Conservation (phyloP, 1,140 invertebrate genomes). For the Polypedilum vanderplanki region DNA sequence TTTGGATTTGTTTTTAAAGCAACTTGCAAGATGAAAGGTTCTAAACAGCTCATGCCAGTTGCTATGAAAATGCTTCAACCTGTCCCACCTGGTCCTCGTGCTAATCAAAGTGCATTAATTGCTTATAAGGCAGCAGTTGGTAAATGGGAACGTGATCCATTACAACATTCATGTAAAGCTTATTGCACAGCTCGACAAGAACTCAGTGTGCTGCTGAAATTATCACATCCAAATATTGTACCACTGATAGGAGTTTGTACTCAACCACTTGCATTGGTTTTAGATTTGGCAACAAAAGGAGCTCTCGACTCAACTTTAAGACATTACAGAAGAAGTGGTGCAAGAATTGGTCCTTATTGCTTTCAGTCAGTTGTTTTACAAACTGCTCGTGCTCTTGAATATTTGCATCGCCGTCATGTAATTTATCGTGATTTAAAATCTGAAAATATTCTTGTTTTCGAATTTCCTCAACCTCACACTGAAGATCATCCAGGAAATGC, state of each 20-base stretch:
- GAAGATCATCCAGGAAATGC: conserved; percentile 53
- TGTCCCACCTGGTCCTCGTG: conserved; percentile 74
- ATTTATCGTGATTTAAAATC: conserved; percentile 97
- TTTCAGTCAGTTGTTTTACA: conserved; percentile 83
- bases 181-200: conserved; percentile 94
- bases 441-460: conserved; percentile 97
- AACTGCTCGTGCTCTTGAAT: conserved; percentile 90
- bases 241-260: conserved; percentile 83
- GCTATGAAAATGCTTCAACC: conserved; percentile 96
- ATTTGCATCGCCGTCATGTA: conserved; percentile 88
- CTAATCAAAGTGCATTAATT: conserved; percentile 47
- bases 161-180: conserved; percentile 87
- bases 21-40: conserved; percentile 57
- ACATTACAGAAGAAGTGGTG: conserved; percentile 75
- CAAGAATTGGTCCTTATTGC: conserved; percentile 67
- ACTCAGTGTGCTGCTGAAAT: conserved; percentile 75
- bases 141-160: conserved; percentile 86
- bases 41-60: conserved; percentile 58
- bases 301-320: conserved; percentile 76
- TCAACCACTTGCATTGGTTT: conserved; percentile 81
- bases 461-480: conserved; percentile 58
- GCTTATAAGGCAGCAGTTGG: conserved; percentile 62
- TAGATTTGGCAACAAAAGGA: conserved; percentile 85
- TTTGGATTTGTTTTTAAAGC: conserved; percentile 96
- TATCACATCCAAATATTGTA: conserved; percentile 87